Evolutionary conservation across 92 coral and sea anemone species (phyloP).

Genomic region (Bergia sp.): DNA sequence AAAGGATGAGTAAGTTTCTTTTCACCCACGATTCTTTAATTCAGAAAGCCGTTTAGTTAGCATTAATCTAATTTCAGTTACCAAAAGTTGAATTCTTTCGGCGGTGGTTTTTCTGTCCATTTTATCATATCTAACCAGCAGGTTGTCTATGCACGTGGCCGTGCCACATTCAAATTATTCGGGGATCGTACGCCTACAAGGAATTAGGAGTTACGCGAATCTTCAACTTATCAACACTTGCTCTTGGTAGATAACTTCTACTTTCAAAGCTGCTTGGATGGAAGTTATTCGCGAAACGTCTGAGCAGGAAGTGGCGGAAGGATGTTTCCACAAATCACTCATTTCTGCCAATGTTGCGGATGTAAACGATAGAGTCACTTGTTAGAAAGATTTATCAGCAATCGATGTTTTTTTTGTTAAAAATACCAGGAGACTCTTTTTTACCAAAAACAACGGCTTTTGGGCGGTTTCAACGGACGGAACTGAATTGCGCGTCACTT

Average conservation of each 20-base stretch:
- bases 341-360: neutral
- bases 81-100: neutral
- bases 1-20: too few relatives aligned
- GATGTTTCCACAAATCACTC: neutral
- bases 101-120: too few relatives aligned
- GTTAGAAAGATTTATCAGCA: conserved; percentile 1
- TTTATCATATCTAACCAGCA: neutral
- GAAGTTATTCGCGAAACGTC: neutral
- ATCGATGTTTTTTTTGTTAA: neutral
- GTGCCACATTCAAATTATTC: neutral
- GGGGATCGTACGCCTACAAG: neutral
- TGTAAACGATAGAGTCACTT: neutral
- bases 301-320: neutral
- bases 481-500: conserved; percentile 25
- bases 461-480: conserved; percentile 33
- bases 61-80: too few relatives aligned
- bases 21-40: too few relatives aligned
- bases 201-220: neutral
- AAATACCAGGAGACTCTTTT: neutral
- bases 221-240: neutral
- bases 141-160: neutral
- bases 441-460: neutral
- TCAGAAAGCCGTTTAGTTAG: neutral
- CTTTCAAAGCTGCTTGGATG: neutral
- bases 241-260: neutral